Evolutionary conservation across 2,888 invertebrate species (phyloP), one percentile per base, ranked within the genome.

Genomic region (Drosophila siamana): DNA sequence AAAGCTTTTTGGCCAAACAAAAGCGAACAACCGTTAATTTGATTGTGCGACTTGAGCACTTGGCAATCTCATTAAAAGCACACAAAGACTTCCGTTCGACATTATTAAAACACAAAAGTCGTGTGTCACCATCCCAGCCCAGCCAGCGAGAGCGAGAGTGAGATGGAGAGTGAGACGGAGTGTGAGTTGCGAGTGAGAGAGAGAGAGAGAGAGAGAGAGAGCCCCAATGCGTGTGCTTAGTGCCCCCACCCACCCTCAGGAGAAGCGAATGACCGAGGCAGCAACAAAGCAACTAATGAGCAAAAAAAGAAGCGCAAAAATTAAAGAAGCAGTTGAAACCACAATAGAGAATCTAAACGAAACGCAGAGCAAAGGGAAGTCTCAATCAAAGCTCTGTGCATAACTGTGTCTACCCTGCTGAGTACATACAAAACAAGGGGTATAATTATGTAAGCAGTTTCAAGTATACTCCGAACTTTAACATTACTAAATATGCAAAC

Each of bases 1-100:
- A 22, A 33, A 48, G 43, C 64, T 55, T 55, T 52, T 52, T 40
- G 40, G 8, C 26, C 15, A 38, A 51, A 51, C 24, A 15, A 51
- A 26, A 33, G 38, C 40, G 48, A 60, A 70, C 19, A 47, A 65
- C 73, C 65, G 74, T 74, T 74, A 74, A 74, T 69, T 74, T 65
- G 65, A 57, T 65, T 56, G 70, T 38, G 55, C 68, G 57, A 68
- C 57, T 63, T 43, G 48, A 50, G 44, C 54, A 59, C 69, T 63
- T 61, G 36, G 56, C 19, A 62, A 41, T 59, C 68, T 63, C 73
- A 73, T 73, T 68, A 73, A 59, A 59, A 51, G 47, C 69, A 52
- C 47, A 55, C 44, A 72, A 67, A 78, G 65, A 76, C 79, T 73
- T 81, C 76, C 79, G 82, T 67, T 79, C 48, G 56, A 47, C 61